phyloP scores from a whole-genome alignment of 2,113 vertebrate genomes.

The Rhombomys opimus region DNA sequence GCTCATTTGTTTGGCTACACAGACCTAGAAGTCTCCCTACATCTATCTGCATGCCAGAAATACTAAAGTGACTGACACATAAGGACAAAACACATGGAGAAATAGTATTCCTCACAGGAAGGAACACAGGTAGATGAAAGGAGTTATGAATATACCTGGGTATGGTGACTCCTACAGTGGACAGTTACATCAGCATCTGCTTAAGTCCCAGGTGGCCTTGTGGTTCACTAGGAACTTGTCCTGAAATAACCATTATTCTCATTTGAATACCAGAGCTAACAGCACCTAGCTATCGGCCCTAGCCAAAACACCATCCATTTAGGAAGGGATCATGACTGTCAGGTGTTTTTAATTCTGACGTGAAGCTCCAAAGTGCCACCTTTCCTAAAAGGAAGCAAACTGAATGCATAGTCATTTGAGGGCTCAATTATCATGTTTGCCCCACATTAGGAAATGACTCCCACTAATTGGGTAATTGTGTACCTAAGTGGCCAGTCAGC shows the following conservation, averaged over 20 bases:
- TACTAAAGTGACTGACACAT: neutral
- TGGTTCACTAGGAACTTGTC: neutral
- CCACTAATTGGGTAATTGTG: conserved; percentile 74
- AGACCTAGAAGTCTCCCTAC: neutral
- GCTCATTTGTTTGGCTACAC: neutral
- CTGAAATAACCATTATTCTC: neutral
- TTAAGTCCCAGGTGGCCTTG: neutral
- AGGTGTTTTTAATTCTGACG: conserved; percentile 55
- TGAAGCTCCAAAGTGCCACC: conserved; percentile 54
- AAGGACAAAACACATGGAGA: neutral
- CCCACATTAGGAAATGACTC: conserved; percentile 59
- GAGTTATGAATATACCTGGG: neutral
- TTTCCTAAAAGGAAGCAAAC: conserved; percentile 69
- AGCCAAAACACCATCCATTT: conserved; percentile 35
- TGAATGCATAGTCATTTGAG: conserved; percentile 45
- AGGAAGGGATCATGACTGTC: conserved; percentile 7
- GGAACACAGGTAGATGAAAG: neutral
- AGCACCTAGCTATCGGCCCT: neutral
- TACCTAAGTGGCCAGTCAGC: conserved; percentile 69
- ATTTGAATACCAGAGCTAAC: neutral
- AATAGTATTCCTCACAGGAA: neutral
- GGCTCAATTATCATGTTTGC: conserved; percentile 67
- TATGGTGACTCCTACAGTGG: neutral
- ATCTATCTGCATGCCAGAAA: neutral
- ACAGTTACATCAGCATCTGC: neutral